Evolutionary conservation across 2,888 invertebrate species (phyloP).

Genomic region (Meteorus colon): DNA sequence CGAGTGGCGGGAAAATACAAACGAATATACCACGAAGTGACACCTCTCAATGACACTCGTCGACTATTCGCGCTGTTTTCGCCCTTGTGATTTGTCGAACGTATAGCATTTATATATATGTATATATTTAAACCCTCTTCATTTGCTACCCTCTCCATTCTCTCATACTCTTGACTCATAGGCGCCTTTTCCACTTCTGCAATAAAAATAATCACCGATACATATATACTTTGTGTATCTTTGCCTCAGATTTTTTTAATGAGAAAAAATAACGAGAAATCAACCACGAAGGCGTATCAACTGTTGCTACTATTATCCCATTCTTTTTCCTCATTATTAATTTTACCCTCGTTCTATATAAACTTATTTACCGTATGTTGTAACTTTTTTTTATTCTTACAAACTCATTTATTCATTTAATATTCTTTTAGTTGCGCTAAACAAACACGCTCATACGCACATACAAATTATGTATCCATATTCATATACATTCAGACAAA

Average conservation of each 20-base stretch:
- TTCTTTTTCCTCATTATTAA: neutral
- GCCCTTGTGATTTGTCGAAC: constrained; percentile 37
- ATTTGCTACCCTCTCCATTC: neutral
- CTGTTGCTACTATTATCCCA: neutral
- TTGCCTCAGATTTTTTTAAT: constrained; percentile 70
- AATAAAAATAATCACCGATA: constrained; percentile 67
- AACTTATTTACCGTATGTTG: no score
- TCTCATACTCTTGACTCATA: neutral
- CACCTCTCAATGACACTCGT: constrained; percentile 72
- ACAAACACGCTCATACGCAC: no score
- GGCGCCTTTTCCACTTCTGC: constrained; percentile 60
- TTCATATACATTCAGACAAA: no score
- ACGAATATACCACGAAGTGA: constrained; percentile 74
- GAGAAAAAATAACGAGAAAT: constrained; percentile 62
- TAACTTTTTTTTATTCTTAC: no score
- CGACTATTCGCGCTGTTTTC: neutral
- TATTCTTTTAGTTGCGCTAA: no score
- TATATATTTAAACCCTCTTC: neutral
- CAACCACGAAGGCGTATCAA: constrained; percentile 2
- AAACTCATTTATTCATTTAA: neutral
- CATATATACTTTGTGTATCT: constrained; percentile 54
- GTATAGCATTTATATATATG: neutral
- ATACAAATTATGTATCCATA: no score
- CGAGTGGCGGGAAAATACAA: constrained; percentile 66
- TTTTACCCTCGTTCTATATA: neutral